Evolutionary conservation across 2,797 vertebrate genomes (phyloP), one percentile per base, ranked within the genome.

Genomic region (Scomberomorus guttatus): DNA sequence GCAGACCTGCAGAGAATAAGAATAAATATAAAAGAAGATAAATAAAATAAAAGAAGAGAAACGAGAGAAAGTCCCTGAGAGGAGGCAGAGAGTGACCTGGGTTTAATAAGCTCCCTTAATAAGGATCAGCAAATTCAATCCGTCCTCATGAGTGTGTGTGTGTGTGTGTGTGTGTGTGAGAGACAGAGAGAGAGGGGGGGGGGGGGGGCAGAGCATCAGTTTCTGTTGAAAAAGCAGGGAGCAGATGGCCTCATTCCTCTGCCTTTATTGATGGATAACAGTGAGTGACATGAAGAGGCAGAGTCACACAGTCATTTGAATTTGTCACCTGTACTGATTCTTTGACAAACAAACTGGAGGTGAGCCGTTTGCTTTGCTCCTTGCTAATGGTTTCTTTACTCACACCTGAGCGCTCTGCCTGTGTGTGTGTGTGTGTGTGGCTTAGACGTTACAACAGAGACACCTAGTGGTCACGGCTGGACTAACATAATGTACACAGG

Each of bases 1-100:
- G 96, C 93, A 99, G 93, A 66, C 98, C 98, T 99, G 92, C 32
- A 34, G 20, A 62, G 66, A 63, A 42, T 20, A 27, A 20, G 17
- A 15, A n/a, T 12, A 27, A 15, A 37, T 81, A 51, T 63, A 63
- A 75, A 71, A 80, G 44, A 65, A 51, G 48, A 81, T 64, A 75
- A 60, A 75, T 70, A n/a, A 25, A 69, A 24, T 22, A 56, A 62
- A 46, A 25, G 37, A 22, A 27, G 57, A 76, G 25, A 59, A n/a
- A 32, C 12, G 50, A 65, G 22, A 48, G 27, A 70, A 57, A 62
- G 69, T 71, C 50, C 37, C 72, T 71, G 15, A 66, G 39, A 81
- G 22, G 57, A 75, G 44, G 77, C 48, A 71, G 66, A 79, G 44
- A 70, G 77, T 87, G 86, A 89, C 87, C 81, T 61, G 78, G 59